Conservation (phyloP, 2,113 vertebrate species). For the Leucoraja erinaceus region DNA sequence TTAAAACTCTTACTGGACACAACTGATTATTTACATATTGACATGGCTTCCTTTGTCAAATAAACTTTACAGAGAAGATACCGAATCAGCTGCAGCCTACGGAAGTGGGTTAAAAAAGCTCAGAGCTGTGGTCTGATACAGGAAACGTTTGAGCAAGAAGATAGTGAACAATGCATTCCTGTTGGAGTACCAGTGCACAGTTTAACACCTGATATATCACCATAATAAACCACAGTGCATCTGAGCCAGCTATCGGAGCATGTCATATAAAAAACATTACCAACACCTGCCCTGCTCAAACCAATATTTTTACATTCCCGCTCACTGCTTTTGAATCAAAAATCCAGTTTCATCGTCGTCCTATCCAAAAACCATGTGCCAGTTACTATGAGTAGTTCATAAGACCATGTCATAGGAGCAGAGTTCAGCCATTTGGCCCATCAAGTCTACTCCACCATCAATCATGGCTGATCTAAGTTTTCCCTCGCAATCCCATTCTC, state of each 20-base stretch:
- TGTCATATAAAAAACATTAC: background rate
- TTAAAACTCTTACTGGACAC: background rate
- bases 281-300: background rate
- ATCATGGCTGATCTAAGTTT: no score
- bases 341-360: background rate
- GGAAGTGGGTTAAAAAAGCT: conserved; percentile 33
- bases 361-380: background rate
- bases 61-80: background rate
- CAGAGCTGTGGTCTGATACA: background rate
- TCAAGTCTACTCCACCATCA: no score
- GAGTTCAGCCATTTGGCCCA: no score
- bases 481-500: no score
- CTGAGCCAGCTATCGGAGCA: background rate
- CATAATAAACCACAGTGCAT: conserved; percentile 3
- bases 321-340: background rate
- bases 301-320: background rate
- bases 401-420: no score
- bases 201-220: conserved; percentile 27
- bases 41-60: background rate
- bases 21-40: background rate
- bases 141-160: conserved; percentile 30
- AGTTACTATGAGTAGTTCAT: background rate
- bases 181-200: background rate
- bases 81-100: conserved; percentile 3
- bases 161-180: conserved; percentile 5